Base-by-base conservation (phyloP, 2,113 vertebrate species). In the Excalfactoria chinensis region DNA sequence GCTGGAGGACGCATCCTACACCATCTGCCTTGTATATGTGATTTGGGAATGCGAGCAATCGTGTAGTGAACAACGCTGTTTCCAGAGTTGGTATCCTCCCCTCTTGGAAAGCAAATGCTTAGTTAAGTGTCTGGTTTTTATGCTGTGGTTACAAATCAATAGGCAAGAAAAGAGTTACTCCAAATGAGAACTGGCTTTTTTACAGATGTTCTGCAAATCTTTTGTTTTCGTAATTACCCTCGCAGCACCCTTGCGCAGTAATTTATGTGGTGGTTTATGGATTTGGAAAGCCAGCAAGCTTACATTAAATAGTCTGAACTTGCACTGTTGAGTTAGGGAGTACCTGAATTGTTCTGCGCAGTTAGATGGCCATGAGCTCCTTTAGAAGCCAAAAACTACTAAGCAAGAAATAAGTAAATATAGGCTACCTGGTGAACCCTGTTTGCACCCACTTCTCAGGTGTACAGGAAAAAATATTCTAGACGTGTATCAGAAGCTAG, bases 401-500 rank as follows among this genome's bases (percentile, higher is more conserved):
- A 72, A 63, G 34, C 4, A 73, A 35, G 49, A 67, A 74, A 64
- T 2, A 4, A 63, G 9, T 35, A 51, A 28, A 15, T 20, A 20
- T 9, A 41, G 21, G 4, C 1, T 35, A 32, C 18, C 2, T 3
- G 11, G 1, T 41, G 43, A 32, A 0, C 1, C 4, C 7, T 48
- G 49, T 80, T 37, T 7, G 12, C 34, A 48, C 5, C 2, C 23
- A 5, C 3, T n/a, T 70, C 44, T 34, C 28, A 59, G 40, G 37
- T 37, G 37, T 37, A 37, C 37, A 49, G 44, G 51, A 72, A 76
- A 82, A 80, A 90, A 76, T 44, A 73, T 13, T 6, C 23, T 21
- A 60, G 55, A 32, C 58, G 72, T 40, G 11, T 26, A 21, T 21
- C 7, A 46, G 17, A 77, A 81, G 9, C 19, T n/a, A 62, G 15